Percentiles rank a stretch among this genome's conserved stretches.
Evolutionary conservation across 2,888 invertebrate genomes (phyloP).

Genomic region (Acronicta leporina): DNA sequence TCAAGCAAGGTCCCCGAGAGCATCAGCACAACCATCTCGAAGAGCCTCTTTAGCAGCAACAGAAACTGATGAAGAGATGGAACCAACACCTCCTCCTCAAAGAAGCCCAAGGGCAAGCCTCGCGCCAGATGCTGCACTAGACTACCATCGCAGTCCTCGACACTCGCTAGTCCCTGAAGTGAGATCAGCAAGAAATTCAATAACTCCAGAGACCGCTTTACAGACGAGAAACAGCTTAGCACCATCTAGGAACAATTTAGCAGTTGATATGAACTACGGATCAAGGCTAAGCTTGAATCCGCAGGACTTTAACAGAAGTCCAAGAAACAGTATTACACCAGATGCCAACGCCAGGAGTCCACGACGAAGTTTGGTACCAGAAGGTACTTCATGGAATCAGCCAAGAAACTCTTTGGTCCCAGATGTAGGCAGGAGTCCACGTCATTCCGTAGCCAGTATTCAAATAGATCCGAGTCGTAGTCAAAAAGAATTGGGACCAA

Average conservation of each 20-base stretch:
- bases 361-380: conserved; percentile 90
- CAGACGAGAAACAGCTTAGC: conserved; percentile 88
- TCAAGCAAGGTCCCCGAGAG: conserved; percentile 87
- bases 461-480: conserved; percentile 81
- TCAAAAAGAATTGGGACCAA: conserved; percentile 86
- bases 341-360: conserved; percentile 88
- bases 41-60: conserved; percentile 90
- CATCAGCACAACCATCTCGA: conserved; percentile 82
- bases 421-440: conserved; percentile 89
- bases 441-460: conserved; percentile 88
- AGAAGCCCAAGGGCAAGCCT: conserved; percentile 89
- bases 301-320: conserved; percentile 87
- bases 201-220: conserved; percentile 89
- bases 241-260: conserved; percentile 90
- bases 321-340: conserved; percentile 85
- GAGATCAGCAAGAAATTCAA: conserved; percentile 90
- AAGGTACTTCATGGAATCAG: conserved; percentile 87
- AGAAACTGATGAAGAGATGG: conserved; percentile 90
- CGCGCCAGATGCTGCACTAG: conserved; percentile 87
- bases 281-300: conserved; percentile 89
- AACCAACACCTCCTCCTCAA: conserved; percentile 77
- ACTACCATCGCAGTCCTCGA: conserved; percentile 89
- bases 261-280: conserved; percentile 88
- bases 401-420: conserved; percentile 90
- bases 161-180: conserved; percentile 88